Conservation (phyloP, 2,797 vertebrate genomes). For the Eulemur albifrons region DNA sequence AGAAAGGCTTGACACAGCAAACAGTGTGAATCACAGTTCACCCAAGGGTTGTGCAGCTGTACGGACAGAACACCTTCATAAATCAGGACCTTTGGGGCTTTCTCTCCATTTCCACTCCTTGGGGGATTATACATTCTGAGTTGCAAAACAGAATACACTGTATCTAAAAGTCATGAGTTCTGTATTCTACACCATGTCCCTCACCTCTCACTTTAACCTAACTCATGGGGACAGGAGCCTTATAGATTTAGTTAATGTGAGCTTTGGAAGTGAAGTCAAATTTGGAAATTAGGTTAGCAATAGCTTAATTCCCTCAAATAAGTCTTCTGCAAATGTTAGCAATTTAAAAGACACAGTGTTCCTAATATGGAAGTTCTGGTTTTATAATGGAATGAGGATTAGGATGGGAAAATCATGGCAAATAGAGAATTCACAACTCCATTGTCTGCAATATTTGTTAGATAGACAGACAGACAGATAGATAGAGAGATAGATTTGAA, state of each 20-base stretch:
- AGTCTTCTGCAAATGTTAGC: background rate
- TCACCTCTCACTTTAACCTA: background rate
- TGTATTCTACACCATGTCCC: rapidly evolving
- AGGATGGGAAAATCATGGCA: background rate
- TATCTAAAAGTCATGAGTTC: background rate
- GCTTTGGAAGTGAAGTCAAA: background rate
- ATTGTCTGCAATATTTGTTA: background rate
- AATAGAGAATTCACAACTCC: background rate
- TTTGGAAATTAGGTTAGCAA: background rate
- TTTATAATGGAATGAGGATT: background rate
- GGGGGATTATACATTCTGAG: background rate
- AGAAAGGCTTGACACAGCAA: slow-evolving; percentile 75
- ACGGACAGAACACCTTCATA: slow-evolving; percentile 52
- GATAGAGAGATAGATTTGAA: background rate
- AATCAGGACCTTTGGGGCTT: slow-evolving; percentile 54
- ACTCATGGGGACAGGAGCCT: background rate
- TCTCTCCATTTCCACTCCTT: background rate
- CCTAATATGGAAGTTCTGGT: background rate
- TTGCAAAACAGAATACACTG: background rate
- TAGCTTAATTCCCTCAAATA: background rate
- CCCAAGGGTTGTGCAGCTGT: slow-evolving; percentile 64
- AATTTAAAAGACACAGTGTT: background rate
- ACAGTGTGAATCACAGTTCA: slow-evolving; percentile 67
- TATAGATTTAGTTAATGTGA: background rate
- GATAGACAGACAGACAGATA: background rate